A percentile compares a stretch with the other conserved stretches of the same genome.
These are phyloP conservation scores for Procambarus virginalis DNA, from an alignment of 1,140 invertebrate genomes.

Conservation along the genomic window DNA sequence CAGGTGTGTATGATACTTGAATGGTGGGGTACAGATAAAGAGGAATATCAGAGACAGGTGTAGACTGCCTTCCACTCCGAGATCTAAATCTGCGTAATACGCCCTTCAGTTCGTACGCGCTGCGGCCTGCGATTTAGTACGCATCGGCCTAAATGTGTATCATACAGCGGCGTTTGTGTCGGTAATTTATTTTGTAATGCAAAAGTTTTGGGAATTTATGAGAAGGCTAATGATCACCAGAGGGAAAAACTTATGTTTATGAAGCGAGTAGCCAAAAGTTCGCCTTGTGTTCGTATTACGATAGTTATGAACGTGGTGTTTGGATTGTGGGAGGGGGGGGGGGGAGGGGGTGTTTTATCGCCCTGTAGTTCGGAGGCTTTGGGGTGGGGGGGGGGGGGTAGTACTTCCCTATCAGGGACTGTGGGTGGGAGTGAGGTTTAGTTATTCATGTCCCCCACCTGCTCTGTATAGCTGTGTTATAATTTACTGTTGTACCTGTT, in stretches of 20 bases:
- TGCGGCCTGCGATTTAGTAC: not conserved
- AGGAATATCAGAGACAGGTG: too few species aligned
- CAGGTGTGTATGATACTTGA: too few species aligned
- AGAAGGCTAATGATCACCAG: conserved; percentile 48
- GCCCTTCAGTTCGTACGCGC: too few species aligned
- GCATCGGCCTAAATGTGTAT: conserved; percentile 28
- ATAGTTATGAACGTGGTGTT: conserved; percentile 45
- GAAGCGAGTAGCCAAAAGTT: not conserved
- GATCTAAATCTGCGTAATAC: too few species aligned
- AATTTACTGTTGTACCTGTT: too few species aligned
- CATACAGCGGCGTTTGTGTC: conserved; percentile 17
- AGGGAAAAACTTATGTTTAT: conserved; percentile 57
- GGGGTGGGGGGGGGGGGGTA: conserved; percentile 12
- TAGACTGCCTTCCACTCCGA: too few species aligned
- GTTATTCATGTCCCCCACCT: too few species aligned
- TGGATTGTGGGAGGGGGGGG: not conserved
- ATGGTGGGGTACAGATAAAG: too few species aligned
- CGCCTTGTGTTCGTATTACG: not conserved
- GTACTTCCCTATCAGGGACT: conserved; percentile 21
- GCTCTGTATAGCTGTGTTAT: too few species aligned
- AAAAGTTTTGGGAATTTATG: conserved; percentile 53
- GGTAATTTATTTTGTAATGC: conserved; percentile 51
- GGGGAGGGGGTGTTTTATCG: conserved; percentile 30
- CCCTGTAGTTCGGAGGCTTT: not conserved
- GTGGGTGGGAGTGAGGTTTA: conserved; percentile 32